Evolutionary conservation across 1,140 invertebrate genomes (phyloP).

Genomic region (Spodoptera litura): DNA sequence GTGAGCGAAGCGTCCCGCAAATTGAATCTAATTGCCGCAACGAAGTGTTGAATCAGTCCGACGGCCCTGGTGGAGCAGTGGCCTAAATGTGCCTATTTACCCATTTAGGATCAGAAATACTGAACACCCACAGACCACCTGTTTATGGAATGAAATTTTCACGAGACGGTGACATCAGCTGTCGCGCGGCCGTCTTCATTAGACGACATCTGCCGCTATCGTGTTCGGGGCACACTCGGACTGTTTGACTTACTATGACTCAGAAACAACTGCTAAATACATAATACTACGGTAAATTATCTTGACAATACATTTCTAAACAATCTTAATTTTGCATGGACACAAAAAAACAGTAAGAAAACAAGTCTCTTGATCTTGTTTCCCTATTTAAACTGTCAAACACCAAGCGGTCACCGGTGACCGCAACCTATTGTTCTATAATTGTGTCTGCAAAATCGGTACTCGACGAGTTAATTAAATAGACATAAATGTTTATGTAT

Average conservation of each 20-base stretch:
- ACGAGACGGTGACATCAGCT: slow-evolving; percentile 61
- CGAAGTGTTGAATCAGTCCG: slow-evolving; percentile 84
- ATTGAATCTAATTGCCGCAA: slow-evolving; percentile 85
- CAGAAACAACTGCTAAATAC: neutral
- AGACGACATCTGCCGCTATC: slow-evolving; percentile 38
- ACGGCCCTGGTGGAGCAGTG: slow-evolving; percentile 61
- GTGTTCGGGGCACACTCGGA: slow-evolving; percentile 11
- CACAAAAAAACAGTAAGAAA: no score
- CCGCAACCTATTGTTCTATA: no score
- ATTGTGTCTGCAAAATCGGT: no score
- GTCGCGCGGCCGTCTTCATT: slow-evolving; percentile 31
- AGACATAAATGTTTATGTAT: neutral
- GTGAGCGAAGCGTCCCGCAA: slow-evolving; percentile 66
- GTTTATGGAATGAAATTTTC: slow-evolving; percentile 66
- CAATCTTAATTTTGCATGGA: no score
- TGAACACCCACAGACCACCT: slow-evolving; percentile 77
- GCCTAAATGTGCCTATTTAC: slow-evolving; percentile 83
- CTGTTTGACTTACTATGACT: slow-evolving; percentile 16
- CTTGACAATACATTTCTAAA: neutral
- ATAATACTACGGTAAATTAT: neutral
- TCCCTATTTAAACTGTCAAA: no score
- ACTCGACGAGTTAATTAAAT: no score
- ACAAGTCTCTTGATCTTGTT: no score
- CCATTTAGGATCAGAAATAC: slow-evolving; percentile 73
- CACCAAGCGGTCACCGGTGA: no score